Base-by-base conservation (phyloP, 2,113 vertebrate genomes). In the Macquaria australasica region DNA sequence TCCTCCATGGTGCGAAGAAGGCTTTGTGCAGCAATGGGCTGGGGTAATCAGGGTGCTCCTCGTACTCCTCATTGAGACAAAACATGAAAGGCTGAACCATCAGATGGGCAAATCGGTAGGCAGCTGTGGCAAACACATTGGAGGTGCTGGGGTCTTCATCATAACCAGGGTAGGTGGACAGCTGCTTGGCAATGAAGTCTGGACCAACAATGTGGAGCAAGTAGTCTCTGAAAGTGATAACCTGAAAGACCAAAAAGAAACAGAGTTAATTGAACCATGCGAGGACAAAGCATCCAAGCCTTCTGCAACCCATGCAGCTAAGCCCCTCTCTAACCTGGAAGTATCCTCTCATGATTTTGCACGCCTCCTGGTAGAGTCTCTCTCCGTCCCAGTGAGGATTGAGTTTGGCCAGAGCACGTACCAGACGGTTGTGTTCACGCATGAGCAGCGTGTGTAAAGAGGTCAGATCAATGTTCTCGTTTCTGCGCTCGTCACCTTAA, bases 211-310 rank as follows among this genome's bases (percentile, higher is more conserved):
- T 91, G 91, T 84, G 93, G 2, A 80, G 90, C 68, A 98, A 83
- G 86, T 96, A 98, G 78, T 98, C 97, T 79, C 96, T 94, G 86
- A 93, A 97, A 28, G 96, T 97, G 82, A 98, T 94, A 74, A 97
- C 96, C 98, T 99, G 82, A 66, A 45, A 55, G 43, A 76, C 28
- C 41, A 70, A 77, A 48, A 2, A 62, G 1, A 77, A 18, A 25
- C 0, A 31, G 3, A 41, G 28, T n/a, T n/a, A 23, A 28, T 0
- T 58, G 14, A 55, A 51, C 20, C 6, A 67, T 55, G 2, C 1
- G 8, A 28, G 12, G 8, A 56, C 50, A 34, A 11, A 37, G 2
- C 25, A 85, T 59, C 18, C 20, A 59, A 71, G 11, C 48, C 37
- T 25, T 12, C 15, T 51, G 20, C 9, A 60, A 2, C 21, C 48